phyloP scores from a whole-genome alignment of 1,140 invertebrate species.

The Myzus persicae region DNA sequence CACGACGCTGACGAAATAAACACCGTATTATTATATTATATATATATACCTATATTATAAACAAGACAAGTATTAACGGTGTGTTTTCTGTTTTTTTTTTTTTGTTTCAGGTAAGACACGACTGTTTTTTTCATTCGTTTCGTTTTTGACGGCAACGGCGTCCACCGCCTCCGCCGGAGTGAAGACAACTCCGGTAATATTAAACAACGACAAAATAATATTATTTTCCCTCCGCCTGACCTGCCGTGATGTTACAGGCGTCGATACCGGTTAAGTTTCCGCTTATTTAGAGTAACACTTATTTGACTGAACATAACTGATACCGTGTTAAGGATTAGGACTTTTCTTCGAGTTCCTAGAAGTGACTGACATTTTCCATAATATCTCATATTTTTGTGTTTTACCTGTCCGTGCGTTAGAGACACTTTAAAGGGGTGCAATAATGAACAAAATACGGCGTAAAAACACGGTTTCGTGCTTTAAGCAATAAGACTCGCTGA shows the following conservation, averaged over 20 bases:
- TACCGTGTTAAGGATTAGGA: background rate
- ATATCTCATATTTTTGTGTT: background rate
- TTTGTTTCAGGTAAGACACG: constrained; percentile 56
- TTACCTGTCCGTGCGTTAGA: too few relatives aligned
- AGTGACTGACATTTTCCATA: background rate
- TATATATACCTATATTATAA: constrained; percentile 4
- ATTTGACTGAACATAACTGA: background rate
- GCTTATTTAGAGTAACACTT: background rate
- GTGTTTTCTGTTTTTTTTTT: background rate
- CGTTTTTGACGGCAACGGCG: background rate
- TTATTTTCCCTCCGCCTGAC: background rate
- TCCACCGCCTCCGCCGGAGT: background rate
- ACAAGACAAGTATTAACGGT: constrained; percentile 13
- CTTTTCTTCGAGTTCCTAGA: background rate
- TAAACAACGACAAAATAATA: background rate
- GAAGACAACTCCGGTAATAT: background rate
- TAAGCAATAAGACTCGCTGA: too few relatives aligned
- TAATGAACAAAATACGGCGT: too few relatives aligned
- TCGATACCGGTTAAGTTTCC: background rate
- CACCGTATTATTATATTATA: background rate
- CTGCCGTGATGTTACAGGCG: too few relatives aligned
- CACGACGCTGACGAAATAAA: background rate
- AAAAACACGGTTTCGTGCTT: too few relatives aligned
- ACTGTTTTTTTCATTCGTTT: constrained; percentile 5
- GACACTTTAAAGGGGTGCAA: too few relatives aligned